Conservation (phyloP, 2,113 vertebrate genomes). For the Centropristis striata region DNA sequence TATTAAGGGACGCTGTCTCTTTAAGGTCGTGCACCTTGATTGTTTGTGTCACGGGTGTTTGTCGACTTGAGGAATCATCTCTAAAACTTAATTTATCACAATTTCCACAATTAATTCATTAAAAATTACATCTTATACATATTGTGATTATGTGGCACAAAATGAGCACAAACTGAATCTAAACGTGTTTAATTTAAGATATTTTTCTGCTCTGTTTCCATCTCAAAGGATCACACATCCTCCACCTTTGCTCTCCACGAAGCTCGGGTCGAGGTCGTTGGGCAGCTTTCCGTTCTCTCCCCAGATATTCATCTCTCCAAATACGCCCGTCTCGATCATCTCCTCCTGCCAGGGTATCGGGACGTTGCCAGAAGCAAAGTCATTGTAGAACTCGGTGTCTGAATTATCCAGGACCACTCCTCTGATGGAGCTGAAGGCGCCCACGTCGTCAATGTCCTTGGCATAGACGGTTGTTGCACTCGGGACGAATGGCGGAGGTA, state of each 20-base stretch:
- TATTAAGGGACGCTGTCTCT: no score
- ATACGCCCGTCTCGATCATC: conserved; percentile 86
- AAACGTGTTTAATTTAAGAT: neutral
- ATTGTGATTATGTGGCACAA: conserved; percentile 12
- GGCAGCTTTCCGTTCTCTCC: conserved; percentile 80
- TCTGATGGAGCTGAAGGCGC: conserved; percentile 84
- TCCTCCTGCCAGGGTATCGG: conserved; percentile 87
- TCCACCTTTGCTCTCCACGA: conserved; percentile 79
- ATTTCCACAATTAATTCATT: no score
- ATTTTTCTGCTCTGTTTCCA: neutral
- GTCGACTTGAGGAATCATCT: no score
- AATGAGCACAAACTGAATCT: neutral
- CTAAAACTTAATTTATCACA: no score
- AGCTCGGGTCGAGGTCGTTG: conserved; percentile 80
- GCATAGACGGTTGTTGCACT: conserved; percentile 84
- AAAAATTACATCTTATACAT: conserved; percentile 18
- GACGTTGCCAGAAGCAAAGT: conserved; percentile 83
- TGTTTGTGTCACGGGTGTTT: no score
- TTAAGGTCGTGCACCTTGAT: no score
- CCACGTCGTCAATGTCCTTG: conserved; percentile 84
- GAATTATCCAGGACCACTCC: conserved; percentile 80
- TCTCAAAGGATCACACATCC: conserved; percentile 81
- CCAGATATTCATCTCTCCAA: conserved; percentile 85
- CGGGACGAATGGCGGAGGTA: conserved; percentile 82
- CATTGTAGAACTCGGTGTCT: conserved; percentile 80